Conservation (phyloP, 2,888 invertebrate species). For the Euplagia quadripunctaria region DNA sequence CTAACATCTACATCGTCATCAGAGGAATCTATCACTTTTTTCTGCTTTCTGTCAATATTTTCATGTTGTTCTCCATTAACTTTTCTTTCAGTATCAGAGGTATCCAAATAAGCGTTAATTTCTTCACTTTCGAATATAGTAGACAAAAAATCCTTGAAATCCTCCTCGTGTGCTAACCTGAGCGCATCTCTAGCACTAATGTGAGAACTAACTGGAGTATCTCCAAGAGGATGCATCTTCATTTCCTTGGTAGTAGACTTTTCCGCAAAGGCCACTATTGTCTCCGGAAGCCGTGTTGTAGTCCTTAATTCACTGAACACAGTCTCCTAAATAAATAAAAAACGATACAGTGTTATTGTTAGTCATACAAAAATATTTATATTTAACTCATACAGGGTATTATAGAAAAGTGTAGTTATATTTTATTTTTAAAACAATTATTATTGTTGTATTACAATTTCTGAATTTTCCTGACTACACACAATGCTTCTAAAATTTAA, state of each 20-base stretch:
- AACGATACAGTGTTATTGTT: background rate
- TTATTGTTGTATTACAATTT: no score
- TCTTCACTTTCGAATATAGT: constrained; percentile 12
- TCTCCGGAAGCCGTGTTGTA: background rate
- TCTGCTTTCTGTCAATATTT: background rate
- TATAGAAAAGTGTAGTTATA: no score
- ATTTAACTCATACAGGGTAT: no score
- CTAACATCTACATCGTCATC: background rate
- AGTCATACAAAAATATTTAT: background rate
- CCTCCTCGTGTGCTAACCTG: background rate
- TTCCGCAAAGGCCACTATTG: no score
- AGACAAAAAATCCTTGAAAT: constrained; percentile 5
- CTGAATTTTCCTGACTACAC: no score
- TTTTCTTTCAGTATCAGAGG: background rate
- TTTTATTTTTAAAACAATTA: no score
- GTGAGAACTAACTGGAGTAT: background rate
- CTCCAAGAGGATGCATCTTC: background rate
- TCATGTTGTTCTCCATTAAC: background rate
- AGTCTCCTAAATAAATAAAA: background rate
- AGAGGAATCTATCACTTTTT: background rate
- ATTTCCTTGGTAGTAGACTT: background rate
- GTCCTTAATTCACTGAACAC: background rate
- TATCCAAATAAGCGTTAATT: background rate
- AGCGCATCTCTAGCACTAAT: background rate
- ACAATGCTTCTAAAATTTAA: no score